phyloP scores from a whole-genome alignment of 2,113 vertebrate genomes.

The Pungitius pungitius region DNA sequence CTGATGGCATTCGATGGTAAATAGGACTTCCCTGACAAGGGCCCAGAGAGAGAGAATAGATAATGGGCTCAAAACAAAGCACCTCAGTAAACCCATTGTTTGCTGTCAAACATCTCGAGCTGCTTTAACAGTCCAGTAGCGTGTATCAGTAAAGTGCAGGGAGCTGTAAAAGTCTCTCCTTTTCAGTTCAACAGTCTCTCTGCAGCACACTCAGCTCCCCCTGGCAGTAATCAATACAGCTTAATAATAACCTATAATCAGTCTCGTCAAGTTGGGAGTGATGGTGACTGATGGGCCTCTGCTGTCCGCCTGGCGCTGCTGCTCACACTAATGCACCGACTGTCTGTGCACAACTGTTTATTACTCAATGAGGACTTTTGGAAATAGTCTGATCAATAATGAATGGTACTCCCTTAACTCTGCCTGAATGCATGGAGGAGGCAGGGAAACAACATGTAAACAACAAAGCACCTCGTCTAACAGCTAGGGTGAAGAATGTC shows the following conservation, averaged over 20 bases:
- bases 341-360: slow-evolving; percentile 76
- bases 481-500: neutral
- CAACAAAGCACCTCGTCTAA: slow-evolving; percentile 32
- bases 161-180: slow-evolving; percentile 63
- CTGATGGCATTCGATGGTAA: slow-evolving; percentile 58
- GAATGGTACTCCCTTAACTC: slow-evolving; percentile 70
- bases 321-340: slow-evolving; percentile 73
- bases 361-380: slow-evolving; percentile 76
- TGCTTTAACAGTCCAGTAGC: slow-evolving; percentile 42
- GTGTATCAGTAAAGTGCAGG: slow-evolving; percentile 44
- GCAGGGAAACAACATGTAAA: slow-evolving; percentile 53
- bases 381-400: slow-evolving; percentile 78
- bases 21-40: slow-evolving; percentile 17
- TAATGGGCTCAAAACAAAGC: slow-evolving; percentile 13
- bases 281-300: slow-evolving; percentile 76
- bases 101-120: slow-evolving; percentile 15
- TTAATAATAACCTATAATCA: slow-evolving; percentile 80
- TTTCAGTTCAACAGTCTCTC: slow-evolving; percentile 47
- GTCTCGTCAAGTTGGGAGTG: slow-evolving; percentile 68
- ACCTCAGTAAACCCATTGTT: slow-evolving; percentile 22
- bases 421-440: slow-evolving; percentile 49
- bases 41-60: neutral
- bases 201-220: slow-evolving; percentile 49
- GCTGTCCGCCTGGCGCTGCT: slow-evolving; percentile 60
- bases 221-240: slow-evolving; percentile 74